Base-by-base conservation (phyloP, 1,140 invertebrate genomes). In the Drosophila kohkoa region DNA sequence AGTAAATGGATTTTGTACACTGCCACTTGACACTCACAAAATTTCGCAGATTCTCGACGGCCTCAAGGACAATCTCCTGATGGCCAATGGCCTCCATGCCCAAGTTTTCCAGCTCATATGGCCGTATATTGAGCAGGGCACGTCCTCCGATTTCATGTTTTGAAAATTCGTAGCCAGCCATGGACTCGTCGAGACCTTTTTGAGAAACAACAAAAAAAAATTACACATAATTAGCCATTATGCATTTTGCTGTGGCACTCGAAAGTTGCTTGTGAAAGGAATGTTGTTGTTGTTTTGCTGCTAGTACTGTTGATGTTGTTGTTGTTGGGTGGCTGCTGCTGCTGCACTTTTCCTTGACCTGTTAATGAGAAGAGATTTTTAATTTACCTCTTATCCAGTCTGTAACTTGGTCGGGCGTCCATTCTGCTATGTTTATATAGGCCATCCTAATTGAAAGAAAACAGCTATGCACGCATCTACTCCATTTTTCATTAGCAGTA, bases 351-450 rank as follows among this genome's bases (percentile, higher is more conserved):
- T 85, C 82, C 83, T 87, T 87, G 83, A 87, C 83, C 83, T 88
- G 75, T 77, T 77, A 80, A 38, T 10, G 8, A 38, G 35, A 2
- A 38, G 35, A 77, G 66, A 52, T 59, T 49, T 35, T 48, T 55
- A 69, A 38, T 8, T 86, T 93, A 96, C 97, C 98, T 96, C 96
- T 96, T 69, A 98, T 93, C 98, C 98, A 99, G 91, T 98, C 97
- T 72, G 96, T 97, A 64, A 98, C 97, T 95, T 98, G 97, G 86
- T 98, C 96, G n/a, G 97, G 95, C 76, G 96, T 96, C 98, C 98
- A 99, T 94, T 98, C 97, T 70, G 95, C 96, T 77, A 98, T 96
- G 93, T 98, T 98, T 82, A 98, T 95, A 93, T 96, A 97, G 92
- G 96, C 96, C 96, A 96, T 97, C 77, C 73, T 81, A 68, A 75